A percentile compares a stretch with the other conserved stretches of the same genome.
phyloP scores from a whole-genome alignment of 2,888 invertebrate species.

The Sclerodermus sp. region DNA sequence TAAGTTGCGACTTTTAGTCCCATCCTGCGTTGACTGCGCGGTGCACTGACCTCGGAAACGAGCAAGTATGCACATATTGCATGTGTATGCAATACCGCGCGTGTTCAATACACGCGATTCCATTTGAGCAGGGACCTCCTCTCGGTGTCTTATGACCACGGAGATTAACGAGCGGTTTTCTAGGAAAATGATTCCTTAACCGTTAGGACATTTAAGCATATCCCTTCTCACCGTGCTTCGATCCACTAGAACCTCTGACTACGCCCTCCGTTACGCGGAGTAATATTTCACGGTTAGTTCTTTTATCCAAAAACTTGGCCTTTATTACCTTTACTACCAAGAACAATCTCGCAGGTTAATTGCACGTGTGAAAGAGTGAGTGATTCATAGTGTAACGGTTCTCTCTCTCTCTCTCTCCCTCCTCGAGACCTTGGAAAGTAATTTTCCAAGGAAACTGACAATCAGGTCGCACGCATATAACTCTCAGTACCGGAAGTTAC shows the following conservation, averaged over 20 bases:
- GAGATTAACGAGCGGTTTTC: constrained; percentile 28
- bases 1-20: constrained; percentile 31
- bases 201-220: too few relatives aligned
- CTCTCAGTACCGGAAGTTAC: constrained; percentile 18
- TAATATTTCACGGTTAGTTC: too few relatives aligned
- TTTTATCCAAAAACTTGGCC: too few relatives aligned
- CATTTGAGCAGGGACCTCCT: constrained; percentile 16
- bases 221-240: too few relatives aligned
- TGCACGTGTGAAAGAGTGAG: too few relatives aligned
- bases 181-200: constrained; percentile 22
- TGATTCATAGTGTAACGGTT: too few relatives aligned
- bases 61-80: constrained; percentile 27
- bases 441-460: constrained; percentile 7
- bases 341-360: too few relatives aligned
- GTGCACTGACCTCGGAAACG: constrained; percentile 41
- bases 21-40: constrained; percentile 42
- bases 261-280: too few relatives aligned
- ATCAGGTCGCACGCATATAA: constrained; percentile 15
- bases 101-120: constrained; percentile 23
- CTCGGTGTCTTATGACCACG: constrained; percentile 18
- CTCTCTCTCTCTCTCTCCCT: too few relatives aligned
- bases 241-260: too few relatives aligned
- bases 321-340: too few relatives aligned
- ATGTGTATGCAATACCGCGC: constrained; percentile 1
- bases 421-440: constrained; percentile 1